These are phyloP conservation scores for Myathropa florea DNA, from an alignment of 2,888 invertebrate genomes.

Conservation along the genomic window DNA sequence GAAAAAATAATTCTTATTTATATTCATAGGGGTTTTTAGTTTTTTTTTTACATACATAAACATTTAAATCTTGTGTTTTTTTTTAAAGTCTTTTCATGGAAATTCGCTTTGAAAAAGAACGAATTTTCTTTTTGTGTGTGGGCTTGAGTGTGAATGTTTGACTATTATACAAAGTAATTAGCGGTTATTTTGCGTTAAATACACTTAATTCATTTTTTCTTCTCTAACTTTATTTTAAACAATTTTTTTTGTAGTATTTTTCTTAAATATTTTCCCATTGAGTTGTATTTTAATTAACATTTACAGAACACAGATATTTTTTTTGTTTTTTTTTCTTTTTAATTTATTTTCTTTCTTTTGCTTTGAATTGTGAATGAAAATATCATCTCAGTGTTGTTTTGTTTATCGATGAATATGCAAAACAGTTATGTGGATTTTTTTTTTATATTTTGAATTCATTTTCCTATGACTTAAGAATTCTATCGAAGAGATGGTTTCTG, in stretches of 20 bases:
- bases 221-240: conserved; percentile 47
- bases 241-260: conserved; percentile 9
- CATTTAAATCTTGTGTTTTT: conserved; percentile 41
- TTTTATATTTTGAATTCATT: conserved; percentile 14
- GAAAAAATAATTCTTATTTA: conserved; percentile 67
- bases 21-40: conserved; percentile 17
- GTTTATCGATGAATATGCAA: conserved; percentile 24
- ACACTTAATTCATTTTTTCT: conserved; percentile 53
- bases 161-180: conserved; percentile 54
- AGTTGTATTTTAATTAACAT: conserved; percentile 64
- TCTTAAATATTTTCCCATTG: conserved; percentile 38
- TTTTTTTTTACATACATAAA: conserved; percentile 42
- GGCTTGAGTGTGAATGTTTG: conserved; percentile 2
- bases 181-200: conserved; percentile 43
- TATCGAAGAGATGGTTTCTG: conserved; percentile 48
- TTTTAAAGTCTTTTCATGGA: conserved; percentile 58
- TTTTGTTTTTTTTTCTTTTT: conserved; percentile 36
- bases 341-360: conserved; percentile 71
- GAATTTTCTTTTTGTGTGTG: conserved; percentile 23
- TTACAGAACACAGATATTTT: conserved; percentile 68
- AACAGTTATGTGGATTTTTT: conserved; percentile 31
- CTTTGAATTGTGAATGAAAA: conserved; percentile 7
- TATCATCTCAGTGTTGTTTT: conserved; percentile 13
- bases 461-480: conserved; percentile 52
- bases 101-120: conserved; percentile 44